These are phyloP conservation scores for Orius laevigatus DNA, from an alignment of 1,140 invertebrate species.

Conservation along the genomic window DNA sequence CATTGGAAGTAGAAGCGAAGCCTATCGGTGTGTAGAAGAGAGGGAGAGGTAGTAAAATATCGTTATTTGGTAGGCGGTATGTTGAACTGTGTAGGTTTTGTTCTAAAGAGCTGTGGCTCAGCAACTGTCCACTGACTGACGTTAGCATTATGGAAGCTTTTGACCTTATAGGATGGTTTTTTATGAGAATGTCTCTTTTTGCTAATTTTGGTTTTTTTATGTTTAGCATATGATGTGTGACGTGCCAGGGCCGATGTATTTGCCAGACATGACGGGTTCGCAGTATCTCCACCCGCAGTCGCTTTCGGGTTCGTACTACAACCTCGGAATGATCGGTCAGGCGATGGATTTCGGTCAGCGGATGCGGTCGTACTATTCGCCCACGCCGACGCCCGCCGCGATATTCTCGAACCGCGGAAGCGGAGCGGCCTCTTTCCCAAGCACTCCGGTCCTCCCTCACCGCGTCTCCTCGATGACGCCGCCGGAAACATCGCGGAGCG, in stretches of 20 bases:
- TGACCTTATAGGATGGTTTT: not conserved
- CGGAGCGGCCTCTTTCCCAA: not conserved
- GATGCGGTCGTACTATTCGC: slow-evolving; percentile 8
- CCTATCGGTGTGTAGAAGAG: no score
- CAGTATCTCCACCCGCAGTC: slow-evolving; percentile 22
- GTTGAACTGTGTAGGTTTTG: no score
- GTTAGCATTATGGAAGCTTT: no score
- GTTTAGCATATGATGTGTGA: slow-evolving; percentile 16
- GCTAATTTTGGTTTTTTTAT: slow-evolving; percentile 4
- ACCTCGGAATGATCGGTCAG: slow-evolving; percentile 15
- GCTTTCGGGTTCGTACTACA: slow-evolving; percentile 23
- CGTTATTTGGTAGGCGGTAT: no score
- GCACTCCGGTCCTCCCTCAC: slow-evolving; percentile 6
- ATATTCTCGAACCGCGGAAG: not conserved
- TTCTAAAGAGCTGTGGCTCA: no score
- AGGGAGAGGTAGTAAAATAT: no score
- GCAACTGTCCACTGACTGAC: no score
- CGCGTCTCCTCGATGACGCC: not conserved
- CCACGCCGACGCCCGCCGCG: not conserved
- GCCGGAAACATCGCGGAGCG: not conserved
- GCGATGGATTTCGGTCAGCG: slow-evolving; percentile 7
- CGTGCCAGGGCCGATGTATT: slow-evolving; percentile 3
- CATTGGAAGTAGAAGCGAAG: no score
- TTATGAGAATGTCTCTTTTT: not conserved
- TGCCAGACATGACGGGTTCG: slow-evolving; percentile 9